These are phyloP conservation scores for Hypothenemus hampei DNA, from an alignment of 1,140 invertebrate genomes.

Conservation along the genomic window DNA sequence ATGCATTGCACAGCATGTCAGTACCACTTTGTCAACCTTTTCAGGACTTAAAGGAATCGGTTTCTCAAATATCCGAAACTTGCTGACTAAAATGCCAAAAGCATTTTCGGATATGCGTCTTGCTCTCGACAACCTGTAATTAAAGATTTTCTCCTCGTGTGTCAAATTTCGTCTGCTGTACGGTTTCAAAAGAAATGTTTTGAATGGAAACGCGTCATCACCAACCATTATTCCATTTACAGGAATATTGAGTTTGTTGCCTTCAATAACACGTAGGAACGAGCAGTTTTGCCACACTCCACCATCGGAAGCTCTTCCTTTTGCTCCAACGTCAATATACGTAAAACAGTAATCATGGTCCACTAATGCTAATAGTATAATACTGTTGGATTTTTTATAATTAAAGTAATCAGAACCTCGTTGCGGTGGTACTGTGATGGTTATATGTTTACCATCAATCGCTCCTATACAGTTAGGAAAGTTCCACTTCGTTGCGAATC, in stretches of 20 bases:
- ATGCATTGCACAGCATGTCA: conserved; percentile 14
- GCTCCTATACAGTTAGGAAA: conserved; percentile 18
- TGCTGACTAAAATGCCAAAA: conserved; percentile 46
- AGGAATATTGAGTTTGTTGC: neutral
- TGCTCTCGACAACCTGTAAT: conserved; percentile 44
- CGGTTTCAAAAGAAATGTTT: conserved; percentile 13
- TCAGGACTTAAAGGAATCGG: conserved; percentile 28
- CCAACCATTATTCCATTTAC: neutral
- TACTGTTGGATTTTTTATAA: neutral
- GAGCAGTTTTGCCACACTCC: conserved; percentile 1
- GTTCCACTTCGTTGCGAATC: conserved; percentile 1
- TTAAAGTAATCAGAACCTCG: conserved; percentile 6
- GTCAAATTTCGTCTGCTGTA: conserved; percentile 23
- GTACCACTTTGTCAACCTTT: conserved; percentile 12
- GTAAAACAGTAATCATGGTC: conserved; percentile 1
- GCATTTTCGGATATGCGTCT: conserved; percentile 46
- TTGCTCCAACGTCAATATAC: conserved; percentile 5
- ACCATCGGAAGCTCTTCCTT: conserved; percentile 13
- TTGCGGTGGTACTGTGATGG: conserved; percentile 2
- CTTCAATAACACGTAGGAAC: conserved; percentile 1
- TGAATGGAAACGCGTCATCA: conserved; percentile 18
- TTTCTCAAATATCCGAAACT: conserved; percentile 40
- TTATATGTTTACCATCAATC: conserved; percentile 25
- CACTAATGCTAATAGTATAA: neutral
- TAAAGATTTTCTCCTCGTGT: conserved; percentile 40